Evolutionary conservation across 2,888 invertebrate species (phyloP).

Genomic region (Noctua pronuba): DNA sequence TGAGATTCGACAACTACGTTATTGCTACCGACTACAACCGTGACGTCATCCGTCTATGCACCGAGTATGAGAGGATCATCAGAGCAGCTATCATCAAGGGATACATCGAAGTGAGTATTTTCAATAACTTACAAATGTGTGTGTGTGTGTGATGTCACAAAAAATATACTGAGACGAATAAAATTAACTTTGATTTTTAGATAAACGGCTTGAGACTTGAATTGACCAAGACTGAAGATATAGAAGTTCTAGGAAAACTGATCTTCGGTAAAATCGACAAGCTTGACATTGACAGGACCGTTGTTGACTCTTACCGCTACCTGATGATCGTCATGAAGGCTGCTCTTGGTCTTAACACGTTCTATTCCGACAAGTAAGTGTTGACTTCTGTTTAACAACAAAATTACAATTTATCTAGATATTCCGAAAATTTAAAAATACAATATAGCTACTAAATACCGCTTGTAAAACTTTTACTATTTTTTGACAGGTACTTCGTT

Average conservation of each 20-base stretch:
- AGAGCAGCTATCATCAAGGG: slow-evolving; percentile 90
- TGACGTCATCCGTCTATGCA: slow-evolving; percentile 76
- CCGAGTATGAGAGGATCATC: slow-evolving; percentile 89
- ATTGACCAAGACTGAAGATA: slow-evolving; percentile 85
- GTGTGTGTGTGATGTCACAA: fast-evolving
- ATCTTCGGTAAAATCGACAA: slow-evolving; percentile 87
- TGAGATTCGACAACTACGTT: slow-evolving; percentile 86
- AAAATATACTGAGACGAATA: background rate
- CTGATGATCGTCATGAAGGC: slow-evolving; percentile 90
- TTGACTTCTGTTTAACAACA: background rate
- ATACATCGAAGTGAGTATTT: slow-evolving; percentile 82
- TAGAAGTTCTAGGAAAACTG: slow-evolving; percentile 89
- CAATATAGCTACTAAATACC: background rate
- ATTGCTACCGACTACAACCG: slow-evolving; percentile 79
- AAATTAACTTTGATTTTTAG: slow-evolving; percentile 58
- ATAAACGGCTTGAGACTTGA: slow-evolving; percentile 82
- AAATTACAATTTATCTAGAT: background rate
- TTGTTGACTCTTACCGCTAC: slow-evolving; percentile 89
- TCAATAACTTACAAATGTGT: background rate
- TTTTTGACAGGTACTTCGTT: slow-evolving; percentile 85
- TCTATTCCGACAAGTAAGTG: slow-evolving; percentile 82
- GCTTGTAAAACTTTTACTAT: background rate
- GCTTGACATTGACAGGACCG: slow-evolving; percentile 80
- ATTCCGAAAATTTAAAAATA: background rate
- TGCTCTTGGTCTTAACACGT: slow-evolving; percentile 82